A percentile compares a stretch with the other conserved stretches of the same genome.
These are phyloP conservation scores for Lasioglossum malachurum DNA, from an alignment of 2,888 invertebrate genomes.

Conservation along the genomic window DNA sequence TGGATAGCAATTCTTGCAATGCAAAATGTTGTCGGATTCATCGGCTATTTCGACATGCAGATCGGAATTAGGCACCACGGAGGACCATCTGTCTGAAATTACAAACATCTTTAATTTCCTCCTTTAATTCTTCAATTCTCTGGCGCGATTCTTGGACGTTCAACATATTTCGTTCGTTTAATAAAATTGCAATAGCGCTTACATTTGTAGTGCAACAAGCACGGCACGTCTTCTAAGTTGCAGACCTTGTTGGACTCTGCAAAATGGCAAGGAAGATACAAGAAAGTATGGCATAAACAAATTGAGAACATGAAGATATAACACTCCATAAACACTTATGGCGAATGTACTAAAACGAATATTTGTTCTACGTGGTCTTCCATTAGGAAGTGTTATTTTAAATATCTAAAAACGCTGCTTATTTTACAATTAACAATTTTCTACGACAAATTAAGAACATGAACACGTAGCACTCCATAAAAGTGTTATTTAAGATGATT, in stretches of 20 bases:
- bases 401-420: no score
- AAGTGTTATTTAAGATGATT: no score
- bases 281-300: neutral
- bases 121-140: no score
- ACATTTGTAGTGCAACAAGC: constrained; percentile 72
- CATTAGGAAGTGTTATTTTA: no score
- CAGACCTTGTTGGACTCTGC: constrained; percentile 72
- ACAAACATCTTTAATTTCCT: neutral
- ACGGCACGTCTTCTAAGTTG: constrained; percentile 67
- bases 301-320: neutral
- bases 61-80: constrained; percentile 81
- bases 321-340: neutral
- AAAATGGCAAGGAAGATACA: constrained; percentile 1
- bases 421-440: no score
- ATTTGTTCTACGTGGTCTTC: no score
- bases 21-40: constrained; percentile 43
- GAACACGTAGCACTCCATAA: no score
- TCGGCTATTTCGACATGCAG: neutral
- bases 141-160: no score
- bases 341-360: neutral
- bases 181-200: constrained; percentile 40
- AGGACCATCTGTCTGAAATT: constrained; percentile 84
- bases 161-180: neutral
- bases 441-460: no score
- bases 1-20: constrained; percentile 76